A percentile compares a stretch with the other conserved stretches of the same genome.
Evolutionary conservation across 2,113 vertebrate species (phyloP).

Genomic region (Sapayoa aenigma): DNA sequence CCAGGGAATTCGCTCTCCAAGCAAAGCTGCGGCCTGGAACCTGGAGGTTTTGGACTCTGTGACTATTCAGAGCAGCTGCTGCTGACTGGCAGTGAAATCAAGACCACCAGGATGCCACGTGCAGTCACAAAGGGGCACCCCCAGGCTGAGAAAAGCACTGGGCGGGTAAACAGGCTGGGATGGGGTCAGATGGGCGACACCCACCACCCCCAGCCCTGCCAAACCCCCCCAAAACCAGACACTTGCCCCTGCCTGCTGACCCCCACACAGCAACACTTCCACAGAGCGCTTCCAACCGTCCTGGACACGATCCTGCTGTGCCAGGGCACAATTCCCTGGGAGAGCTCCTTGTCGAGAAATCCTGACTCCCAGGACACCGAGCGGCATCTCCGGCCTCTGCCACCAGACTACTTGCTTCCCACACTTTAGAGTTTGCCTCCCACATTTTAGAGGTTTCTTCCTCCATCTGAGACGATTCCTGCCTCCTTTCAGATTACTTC

Average conservation of each 20-base stretch:
- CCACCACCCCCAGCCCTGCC: background rate
- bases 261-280: background rate
- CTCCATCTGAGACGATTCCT: background rate
- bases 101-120: background rate
- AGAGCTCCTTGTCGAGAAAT: slow-evolving; percentile 54
- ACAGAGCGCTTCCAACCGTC: background rate
- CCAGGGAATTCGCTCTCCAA: background rate
- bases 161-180: background rate
- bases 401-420: background rate
- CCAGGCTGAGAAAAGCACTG: accelerated
- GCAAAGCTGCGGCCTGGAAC: background rate
- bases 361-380: slow-evolving; percentile 49
- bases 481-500: background rate
- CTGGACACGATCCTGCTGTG: background rate
- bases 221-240: background rate
- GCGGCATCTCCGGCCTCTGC: background rate
- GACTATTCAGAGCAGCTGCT: background rate
- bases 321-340: background rate
- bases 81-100: background rate
- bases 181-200: background rate
- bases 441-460: background rate
- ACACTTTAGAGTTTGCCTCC: background rate
- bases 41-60: background rate
- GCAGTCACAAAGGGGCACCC: background rate
- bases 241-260: background rate